These are phyloP conservation scores for Dynastes tityus DNA, from an alignment of 2,888 invertebrate genomes.

Conservation along the genomic window DNA sequence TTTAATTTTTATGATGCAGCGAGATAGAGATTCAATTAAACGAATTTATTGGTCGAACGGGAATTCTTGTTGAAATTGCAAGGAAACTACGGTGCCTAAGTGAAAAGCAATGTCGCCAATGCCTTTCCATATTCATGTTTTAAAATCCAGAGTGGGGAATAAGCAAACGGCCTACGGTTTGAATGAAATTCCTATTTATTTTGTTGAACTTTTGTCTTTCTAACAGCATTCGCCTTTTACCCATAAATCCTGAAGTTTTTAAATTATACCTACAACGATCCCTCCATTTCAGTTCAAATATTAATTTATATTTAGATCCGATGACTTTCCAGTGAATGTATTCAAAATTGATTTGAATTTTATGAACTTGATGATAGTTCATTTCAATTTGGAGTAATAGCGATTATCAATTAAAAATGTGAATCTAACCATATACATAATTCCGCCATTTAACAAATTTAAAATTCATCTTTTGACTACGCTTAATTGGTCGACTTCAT, in stretches of 20 bases:
- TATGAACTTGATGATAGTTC: too few species aligned
- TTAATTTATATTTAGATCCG: too few species aligned
- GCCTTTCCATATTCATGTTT: slow-evolving; percentile 42
- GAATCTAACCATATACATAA: too few species aligned
- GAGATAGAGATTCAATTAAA: slow-evolving; percentile 2
- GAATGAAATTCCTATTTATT: slow-evolving; percentile 40
- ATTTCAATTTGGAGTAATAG: too few species aligned
- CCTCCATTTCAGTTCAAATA: neutral
- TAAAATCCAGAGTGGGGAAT: slow-evolving; percentile 17
- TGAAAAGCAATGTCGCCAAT: slow-evolving; percentile 15
- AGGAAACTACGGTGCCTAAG: neutral
- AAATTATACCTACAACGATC: neutral
- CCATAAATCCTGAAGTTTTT: neutral
- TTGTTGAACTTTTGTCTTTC: slow-evolving; percentile 11
- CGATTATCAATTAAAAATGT: too few species aligned
- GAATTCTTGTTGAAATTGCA: slow-evolving; percentile 1
- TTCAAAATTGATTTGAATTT: too few species aligned
- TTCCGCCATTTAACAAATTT: too few species aligned
- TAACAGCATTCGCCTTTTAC: slow-evolving; percentile 2
- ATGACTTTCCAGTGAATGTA: too few species aligned
- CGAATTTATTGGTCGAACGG: slow-evolving; percentile 5
- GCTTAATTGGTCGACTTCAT: too few species aligned
- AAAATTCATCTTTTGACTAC: too few species aligned
- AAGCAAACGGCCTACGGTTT: slow-evolving; percentile 7
- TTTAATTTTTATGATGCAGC: neutral